Percentiles rank a stretch among this genome's conserved stretches.
These are phyloP conservation scores for Actinopyga echinites DNA, from an alignment of 53 echinoderm and acorn worm species.

Conservation along the genomic window DNA sequence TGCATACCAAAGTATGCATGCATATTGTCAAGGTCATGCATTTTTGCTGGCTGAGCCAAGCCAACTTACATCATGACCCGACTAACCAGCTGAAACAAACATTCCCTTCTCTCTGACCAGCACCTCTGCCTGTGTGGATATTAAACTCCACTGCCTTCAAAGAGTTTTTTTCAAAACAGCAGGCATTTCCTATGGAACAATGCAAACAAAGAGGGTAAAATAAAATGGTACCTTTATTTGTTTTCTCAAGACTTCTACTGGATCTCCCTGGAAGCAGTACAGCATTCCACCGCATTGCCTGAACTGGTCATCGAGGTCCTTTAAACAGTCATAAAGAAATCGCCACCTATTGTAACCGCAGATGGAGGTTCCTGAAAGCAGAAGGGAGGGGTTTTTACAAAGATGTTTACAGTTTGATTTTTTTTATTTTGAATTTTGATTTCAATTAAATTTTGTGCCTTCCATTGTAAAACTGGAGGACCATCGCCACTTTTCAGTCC, in stretches of 20 bases:
- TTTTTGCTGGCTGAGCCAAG: too few relatives aligned
- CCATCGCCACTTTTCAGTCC: too few relatives aligned
- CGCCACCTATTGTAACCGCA: constrained; percentile 90
- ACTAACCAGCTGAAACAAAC: too few relatives aligned
- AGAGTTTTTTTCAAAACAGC: too few relatives aligned
- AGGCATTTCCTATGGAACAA: neutral
- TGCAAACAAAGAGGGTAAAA: neutral
- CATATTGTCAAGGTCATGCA: too few relatives aligned
- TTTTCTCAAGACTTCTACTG: constrained; percentile 63
- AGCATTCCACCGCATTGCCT: constrained; percentile 70
- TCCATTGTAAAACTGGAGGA: too few relatives aligned
- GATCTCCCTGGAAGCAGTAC: constrained; percentile 77
- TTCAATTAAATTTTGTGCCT: too few relatives aligned
- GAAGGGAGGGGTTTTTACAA: neutral
- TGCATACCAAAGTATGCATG: too few relatives aligned
- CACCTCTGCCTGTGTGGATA: constrained; percentile 69
- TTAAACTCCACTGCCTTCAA: too few relatives aligned
- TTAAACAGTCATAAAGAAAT: constrained; percentile 76
- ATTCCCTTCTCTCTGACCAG: constrained; percentile 16
- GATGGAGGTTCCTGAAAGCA: constrained; percentile 61
- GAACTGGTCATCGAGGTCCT: constrained; percentile 73
- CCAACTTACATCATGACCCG: too few relatives aligned
- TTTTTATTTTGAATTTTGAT: too few relatives aligned
- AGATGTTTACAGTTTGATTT: too few relatives aligned
- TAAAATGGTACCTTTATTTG: neutral